Base-by-base conservation (phyloP, 2,888 invertebrate genomes). In the Leucophora obtusa region DNA sequence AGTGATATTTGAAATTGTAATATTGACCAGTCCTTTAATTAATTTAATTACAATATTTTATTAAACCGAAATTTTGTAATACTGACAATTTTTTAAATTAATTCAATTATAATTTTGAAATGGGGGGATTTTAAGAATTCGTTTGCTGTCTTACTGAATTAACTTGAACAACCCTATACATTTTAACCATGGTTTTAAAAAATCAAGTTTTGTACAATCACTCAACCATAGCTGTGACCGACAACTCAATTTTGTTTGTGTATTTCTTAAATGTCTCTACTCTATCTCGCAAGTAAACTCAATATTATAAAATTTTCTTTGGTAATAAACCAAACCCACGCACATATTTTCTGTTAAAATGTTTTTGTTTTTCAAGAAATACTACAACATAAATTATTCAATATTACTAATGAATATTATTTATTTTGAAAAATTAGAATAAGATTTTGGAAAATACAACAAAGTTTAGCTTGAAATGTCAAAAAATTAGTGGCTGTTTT, bases 281-380 rank as follows among this genome's bases (percentile, higher is more conserved):
- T 38, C 11, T 11, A 38, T 14, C 43, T 47, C 43, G n/a, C 28
- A 47, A 47, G 14, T 47, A n/a, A 14, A 47, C n/a, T 47, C n/a
- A 47, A n/a, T 51, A 14, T 28, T 50, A n/a, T 24, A 56, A 66
- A 54, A 56, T 28, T 68, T 68, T 56, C 43, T 50, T n/a, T 43
- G 21, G 21, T 47, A 54, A 56, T 17, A 33, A 28, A 71, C 17
- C 56, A 62, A 47, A 10, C 62, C 63, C 54, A 63, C 72, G 62
- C 56, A 63, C 21, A 56, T 56, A 47, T 56, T 66, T 70, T 70
- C 11, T 47, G 43, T 38, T 38, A 38, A 38, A 38, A 38, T 38
- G 38, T 47, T 47, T 38, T n/a, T 14, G 5, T 14, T 43, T 43
- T 43, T 11, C 2, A 14, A 38, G 14, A n/a, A 14, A 47, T 47